phyloP scores from a whole-genome alignment of 2,113 vertebrate genomes.

The Clarias gariepinus region DNA sequence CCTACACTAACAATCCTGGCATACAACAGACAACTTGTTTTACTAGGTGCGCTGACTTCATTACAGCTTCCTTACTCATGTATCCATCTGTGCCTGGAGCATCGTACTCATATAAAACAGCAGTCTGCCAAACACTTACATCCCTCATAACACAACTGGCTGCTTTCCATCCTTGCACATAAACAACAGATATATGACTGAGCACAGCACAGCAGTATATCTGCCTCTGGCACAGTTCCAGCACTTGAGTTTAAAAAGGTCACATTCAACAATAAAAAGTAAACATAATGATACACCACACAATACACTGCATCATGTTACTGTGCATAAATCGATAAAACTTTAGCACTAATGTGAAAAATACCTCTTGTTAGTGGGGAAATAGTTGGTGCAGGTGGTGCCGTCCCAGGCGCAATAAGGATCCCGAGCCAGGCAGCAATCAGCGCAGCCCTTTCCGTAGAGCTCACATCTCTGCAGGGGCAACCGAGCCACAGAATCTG shows the following conservation, averaged over 20 bases:
- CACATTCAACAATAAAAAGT: not conserved
- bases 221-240: not conserved
- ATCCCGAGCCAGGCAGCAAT: constrained; percentile 83
- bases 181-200: not conserved
- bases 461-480: constrained; percentile 79
- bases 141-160: constrained; percentile 10
- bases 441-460: constrained; percentile 76
- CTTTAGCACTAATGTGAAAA: not conserved
- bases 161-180: not conserved
- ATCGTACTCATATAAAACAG: constrained; percentile 32
- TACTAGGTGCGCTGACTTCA: constrained; percentile 13
- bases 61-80: constrained; percentile 22
- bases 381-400: constrained; percentile 70
- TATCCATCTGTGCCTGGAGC: constrained; percentile 18
- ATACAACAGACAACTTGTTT: constrained; percentile 6
- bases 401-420: constrained; percentile 88
- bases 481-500: constrained; percentile 73
- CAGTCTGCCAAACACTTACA: not conserved
- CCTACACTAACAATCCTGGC: not conserved
- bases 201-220: not conserved
- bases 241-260: not conserved
- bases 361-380: constrained; percentile 79
- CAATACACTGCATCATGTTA: not conserved
- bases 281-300: not conserved
- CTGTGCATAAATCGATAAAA: not conserved